A percentile compares a stretch with the other conserved stretches of the same genome.
Evolutionary conservation across 1,140 invertebrate species (phyloP).

Genomic region (Drosophila tsacasi): DNA sequence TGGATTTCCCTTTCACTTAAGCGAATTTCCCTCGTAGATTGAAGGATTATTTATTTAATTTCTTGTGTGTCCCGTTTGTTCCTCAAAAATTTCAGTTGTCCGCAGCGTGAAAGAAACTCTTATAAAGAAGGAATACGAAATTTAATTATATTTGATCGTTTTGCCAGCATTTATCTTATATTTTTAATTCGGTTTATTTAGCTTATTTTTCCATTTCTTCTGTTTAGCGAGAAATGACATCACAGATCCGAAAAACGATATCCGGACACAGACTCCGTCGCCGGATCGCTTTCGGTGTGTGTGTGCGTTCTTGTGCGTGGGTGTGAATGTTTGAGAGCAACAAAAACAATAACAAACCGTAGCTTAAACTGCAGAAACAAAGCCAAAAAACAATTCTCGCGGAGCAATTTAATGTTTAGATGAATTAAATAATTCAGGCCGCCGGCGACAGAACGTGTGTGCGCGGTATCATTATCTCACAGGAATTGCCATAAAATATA

Average conservation of each 20-base stretch:
- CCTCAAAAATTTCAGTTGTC: no score
- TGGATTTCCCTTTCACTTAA: no score
- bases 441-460: background rate
- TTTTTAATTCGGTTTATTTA: no score
- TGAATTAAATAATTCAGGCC: conserved; percentile 54
- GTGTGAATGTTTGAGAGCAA: background rate
- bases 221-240: no score
- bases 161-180: no score
- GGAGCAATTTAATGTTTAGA: conserved; percentile 35
- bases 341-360: conserved; percentile 13
- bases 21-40: no score
- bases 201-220: no score
- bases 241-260: conserved; percentile 23
- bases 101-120: no score
- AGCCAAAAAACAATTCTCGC: conserved; percentile 39
- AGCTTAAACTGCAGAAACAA: conserved; percentile 27
- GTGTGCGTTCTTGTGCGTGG: background rate
- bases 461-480: conserved; percentile 12
- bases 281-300: conserved; percentile 49
- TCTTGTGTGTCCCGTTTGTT: no score
- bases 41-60: no score
- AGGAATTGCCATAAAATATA: conserved; percentile 15
- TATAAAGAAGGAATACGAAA: no score
- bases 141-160: no score
- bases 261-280: conserved; percentile 35